A percentile compares a stretch with the other conserved stretches of the same genome.
Conservation (phyloP, 1,140 invertebrate genomes). For the Drosophila bocki region DNA sequence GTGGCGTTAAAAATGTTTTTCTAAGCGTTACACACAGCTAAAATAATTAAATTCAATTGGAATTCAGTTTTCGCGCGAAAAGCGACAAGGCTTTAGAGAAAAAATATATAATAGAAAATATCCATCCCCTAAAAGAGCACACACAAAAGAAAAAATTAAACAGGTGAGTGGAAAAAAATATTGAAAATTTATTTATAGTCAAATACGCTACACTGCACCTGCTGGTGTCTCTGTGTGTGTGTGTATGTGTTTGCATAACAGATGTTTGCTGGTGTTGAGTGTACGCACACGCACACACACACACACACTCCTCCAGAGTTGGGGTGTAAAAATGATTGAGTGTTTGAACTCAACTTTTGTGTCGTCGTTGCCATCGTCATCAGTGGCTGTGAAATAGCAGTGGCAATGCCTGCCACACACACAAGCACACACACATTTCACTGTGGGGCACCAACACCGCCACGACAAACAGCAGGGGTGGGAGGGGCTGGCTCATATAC, state of each 20-base stretch:
- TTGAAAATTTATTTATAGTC: constrained; percentile 79
- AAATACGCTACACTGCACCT: constrained; percentile 77
- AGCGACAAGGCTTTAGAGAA: neutral
- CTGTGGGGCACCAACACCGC: constrained; percentile 1
- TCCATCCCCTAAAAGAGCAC: neutral
- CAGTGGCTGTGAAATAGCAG: constrained; percentile 18
- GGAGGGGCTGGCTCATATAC: constrained; percentile 8
- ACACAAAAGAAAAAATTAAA: constrained; percentile 2
- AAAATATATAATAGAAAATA: constrained; percentile 40
- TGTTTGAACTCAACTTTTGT: constrained; percentile 77
- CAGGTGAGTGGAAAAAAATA: constrained; percentile 47
- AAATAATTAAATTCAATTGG: constrained; percentile 49
- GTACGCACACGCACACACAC: constrained; percentile 11
- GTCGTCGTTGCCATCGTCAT: constrained; percentile 30
- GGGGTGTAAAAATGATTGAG: constrained; percentile 79
- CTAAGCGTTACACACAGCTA: constrained; percentile 9
- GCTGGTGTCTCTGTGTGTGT: constrained; percentile 23
- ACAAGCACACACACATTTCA: neutral
- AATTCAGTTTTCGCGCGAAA: constrained; percentile 31
- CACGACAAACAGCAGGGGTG: constrained; percentile 2
- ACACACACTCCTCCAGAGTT: constrained; percentile 6
- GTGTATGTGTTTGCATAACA: constrained; percentile 27
- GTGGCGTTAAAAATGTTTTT: constrained; percentile 16
- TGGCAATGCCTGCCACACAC: constrained; percentile 11
- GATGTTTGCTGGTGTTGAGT: constrained; percentile 50